Percentiles rank a stretch among this genome's conserved stretches.
Conservation (phyloP, 2,797 vertebrate species). For the Myoxocephalus aenaeus region DNA sequence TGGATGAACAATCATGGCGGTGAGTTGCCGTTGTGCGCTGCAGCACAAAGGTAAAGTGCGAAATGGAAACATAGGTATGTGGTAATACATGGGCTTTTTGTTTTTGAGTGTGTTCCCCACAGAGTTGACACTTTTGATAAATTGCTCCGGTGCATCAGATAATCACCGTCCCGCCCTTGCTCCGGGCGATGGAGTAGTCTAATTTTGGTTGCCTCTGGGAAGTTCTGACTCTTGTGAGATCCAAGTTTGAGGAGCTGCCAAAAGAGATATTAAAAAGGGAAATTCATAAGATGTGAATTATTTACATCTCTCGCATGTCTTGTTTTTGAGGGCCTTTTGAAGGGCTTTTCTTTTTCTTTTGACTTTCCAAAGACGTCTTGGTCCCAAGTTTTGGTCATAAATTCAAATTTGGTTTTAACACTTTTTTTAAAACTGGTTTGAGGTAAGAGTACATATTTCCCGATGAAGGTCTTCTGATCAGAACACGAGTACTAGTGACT, state of each 20-base stretch:
- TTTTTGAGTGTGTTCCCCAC: background rate
- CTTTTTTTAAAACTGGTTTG: background rate
- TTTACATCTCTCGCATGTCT: conserved; percentile 20
- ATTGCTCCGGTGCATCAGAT: conserved; percentile 57
- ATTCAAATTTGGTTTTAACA: background rate
- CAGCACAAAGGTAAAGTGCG: conserved; percentile 79
- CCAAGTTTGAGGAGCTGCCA: conserved; percentile 54
- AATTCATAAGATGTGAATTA: conserved; percentile 32
- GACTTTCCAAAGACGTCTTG: background rate
- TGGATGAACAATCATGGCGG: conserved; percentile 74
- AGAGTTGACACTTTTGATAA: conserved; percentile 57
- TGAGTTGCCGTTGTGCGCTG: conserved; percentile 70
- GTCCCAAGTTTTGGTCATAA: background rate
- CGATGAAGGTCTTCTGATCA: background rate
- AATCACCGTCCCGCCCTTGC: conserved; percentile 45
- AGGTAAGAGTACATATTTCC: background rate
- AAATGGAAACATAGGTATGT: conserved; percentile 68
- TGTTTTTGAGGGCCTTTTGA: conserved; percentile 8
- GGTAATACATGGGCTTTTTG: conserved; percentile 37
- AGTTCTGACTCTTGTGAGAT: conserved; percentile 34
- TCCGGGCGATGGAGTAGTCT: conserved; percentile 32
- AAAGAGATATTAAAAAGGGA: conserved; percentile 8
- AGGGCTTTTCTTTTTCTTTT: background rate
- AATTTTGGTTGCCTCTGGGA: conserved; percentile 38
- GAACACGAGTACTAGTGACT: background rate